phyloP scores from a whole-genome alignment of 2,797 vertebrate genomes.

The Parauchenoglanis ngamensis region DNA sequence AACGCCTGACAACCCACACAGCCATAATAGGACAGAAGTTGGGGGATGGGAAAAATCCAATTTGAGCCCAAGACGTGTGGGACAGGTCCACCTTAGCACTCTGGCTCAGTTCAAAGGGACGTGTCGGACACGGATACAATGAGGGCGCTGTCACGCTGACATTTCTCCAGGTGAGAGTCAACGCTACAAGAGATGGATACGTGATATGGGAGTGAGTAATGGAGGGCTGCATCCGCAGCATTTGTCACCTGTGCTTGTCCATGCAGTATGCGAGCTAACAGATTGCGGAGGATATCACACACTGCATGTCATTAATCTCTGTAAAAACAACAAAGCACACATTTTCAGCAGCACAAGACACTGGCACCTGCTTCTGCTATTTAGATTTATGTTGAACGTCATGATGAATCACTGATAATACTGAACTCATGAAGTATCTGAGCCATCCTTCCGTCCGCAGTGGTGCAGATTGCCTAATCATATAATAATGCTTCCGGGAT shows the following conservation, averaged over 20 bases:
- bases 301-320: constrained; percentile 55
- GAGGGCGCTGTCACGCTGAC: constrained; percentile 54
- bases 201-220: constrained; percentile 56
- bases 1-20: constrained; percentile 48
- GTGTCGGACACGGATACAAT: constrained; percentile 50
- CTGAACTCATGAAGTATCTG: constrained; percentile 22
- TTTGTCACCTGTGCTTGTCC: constrained; percentile 53
- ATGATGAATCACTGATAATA: constrained; percentile 49
- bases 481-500: background rate
- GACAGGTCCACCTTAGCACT: constrained; percentile 56
- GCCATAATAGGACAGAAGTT: constrained; percentile 42
- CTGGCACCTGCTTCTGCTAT: constrained; percentile 50
- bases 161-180: constrained; percentile 48
- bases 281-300: constrained; percentile 50
- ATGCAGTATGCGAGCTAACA: constrained; percentile 21
- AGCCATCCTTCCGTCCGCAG: constrained; percentile 17
- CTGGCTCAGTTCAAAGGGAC: constrained; percentile 50
- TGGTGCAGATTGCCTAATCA: background rate
- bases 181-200: constrained; percentile 48
- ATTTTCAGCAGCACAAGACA: constrained; percentile 38
- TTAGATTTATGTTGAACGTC: constrained; percentile 46
- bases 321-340: constrained; percentile 41
- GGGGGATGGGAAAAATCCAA: constrained; percentile 45
- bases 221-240: constrained; percentile 37
- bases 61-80: constrained; percentile 53